Base-by-base conservation (phyloP, 2,888 invertebrate species). In the Andrena trimmerana region DNA sequence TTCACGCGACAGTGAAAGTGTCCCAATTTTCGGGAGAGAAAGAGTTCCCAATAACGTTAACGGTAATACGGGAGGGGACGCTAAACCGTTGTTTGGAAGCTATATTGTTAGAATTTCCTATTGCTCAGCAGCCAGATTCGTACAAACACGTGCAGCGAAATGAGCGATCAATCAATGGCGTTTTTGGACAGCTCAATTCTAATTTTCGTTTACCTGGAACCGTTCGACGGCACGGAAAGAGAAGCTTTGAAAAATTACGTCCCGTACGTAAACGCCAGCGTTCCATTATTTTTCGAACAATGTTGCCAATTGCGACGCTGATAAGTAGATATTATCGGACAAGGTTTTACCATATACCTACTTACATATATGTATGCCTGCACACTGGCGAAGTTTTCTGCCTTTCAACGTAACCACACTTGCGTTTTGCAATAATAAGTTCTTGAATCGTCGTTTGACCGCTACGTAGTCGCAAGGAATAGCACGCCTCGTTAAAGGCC, bases 1-100 rank as follows among this genome's bases (percentile, higher is more conserved):
- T 86, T 86, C 87, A 20, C 85, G 54, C 87, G 88, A 88, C 81
- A 86, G 88, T 88, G 88, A 88, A 88, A 88, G 88, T 88, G 88
- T 88, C 87, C 88, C 52, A 88, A 84, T 88, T 88, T 86, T 79
- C 29, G 62, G 71, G n/a, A 77, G 76, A 71, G 83, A 87, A 83
- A 86, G 87, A 88, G 87, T 79, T 84, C 77, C 78, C 74, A 78
- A 77, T 76, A 81, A 78, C 84, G 67, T 78, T 75, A 67, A 81
- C 84, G 83, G 74, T 31, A 80, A 65, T 59, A 57, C 66, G 63
- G 24, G 16, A 16, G 5, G 42, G 50, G 52, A 33, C 66, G 48
- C 67, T 79, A 75, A 75, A 83, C 73, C 78, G 54, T 75, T 78
- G 71, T 72, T 52, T 27, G 52, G 27, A 8, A 42, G 4, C 42